phyloP scores from a whole-genome alignment of 2,888 invertebrate species.

The Ypsolopha sequella region DNA sequence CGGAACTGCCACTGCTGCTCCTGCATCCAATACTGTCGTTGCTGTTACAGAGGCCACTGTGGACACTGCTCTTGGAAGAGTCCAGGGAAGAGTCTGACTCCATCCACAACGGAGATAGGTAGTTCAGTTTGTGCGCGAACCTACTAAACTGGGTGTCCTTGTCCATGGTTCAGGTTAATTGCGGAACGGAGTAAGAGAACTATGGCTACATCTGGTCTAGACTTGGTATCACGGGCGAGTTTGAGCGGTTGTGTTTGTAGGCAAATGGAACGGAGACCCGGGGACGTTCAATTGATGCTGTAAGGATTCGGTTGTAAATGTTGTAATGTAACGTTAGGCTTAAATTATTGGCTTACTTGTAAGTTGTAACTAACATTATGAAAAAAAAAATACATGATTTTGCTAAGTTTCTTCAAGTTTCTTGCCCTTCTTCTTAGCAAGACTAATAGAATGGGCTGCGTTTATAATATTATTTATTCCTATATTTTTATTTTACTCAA shows the following conservation, averaged over 20 bases:
- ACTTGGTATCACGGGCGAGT: constrained; percentile 40
- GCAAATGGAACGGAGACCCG: constrained; percentile 35
- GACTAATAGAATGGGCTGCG: too few species aligned
- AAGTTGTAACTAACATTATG: too few species aligned
- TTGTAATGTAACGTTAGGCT: constrained; percentile 3
- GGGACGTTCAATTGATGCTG: constrained; percentile 22
- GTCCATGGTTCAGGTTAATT: constrained; percentile 19
- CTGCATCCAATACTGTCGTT: constrained; percentile 42
- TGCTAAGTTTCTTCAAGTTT: too few species aligned
- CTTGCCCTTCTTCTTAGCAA: too few species aligned
- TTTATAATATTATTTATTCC: too few species aligned
- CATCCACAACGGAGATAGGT: constrained; percentile 62
- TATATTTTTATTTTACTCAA: too few species aligned
- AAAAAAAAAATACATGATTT: too few species aligned
- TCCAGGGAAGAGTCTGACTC: constrained; percentile 55
- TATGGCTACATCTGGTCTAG: not conserved
- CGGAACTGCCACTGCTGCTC: constrained; percentile 36
- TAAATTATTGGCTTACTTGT: too few species aligned
- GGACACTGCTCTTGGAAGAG: constrained; percentile 18
- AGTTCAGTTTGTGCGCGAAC: constrained; percentile 59
- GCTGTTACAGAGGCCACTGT: constrained; percentile 25
- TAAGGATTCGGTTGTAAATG: not conserved
- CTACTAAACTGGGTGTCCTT: constrained; percentile 34
- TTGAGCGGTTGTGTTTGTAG: constrained; percentile 25
- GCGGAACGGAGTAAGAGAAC: constrained; percentile 1